Evolutionary conservation across 1,140 invertebrate genomes (phyloP), one percentile per base, ranked within the genome.

Genomic region (Piezodorus guildinii): DNA sequence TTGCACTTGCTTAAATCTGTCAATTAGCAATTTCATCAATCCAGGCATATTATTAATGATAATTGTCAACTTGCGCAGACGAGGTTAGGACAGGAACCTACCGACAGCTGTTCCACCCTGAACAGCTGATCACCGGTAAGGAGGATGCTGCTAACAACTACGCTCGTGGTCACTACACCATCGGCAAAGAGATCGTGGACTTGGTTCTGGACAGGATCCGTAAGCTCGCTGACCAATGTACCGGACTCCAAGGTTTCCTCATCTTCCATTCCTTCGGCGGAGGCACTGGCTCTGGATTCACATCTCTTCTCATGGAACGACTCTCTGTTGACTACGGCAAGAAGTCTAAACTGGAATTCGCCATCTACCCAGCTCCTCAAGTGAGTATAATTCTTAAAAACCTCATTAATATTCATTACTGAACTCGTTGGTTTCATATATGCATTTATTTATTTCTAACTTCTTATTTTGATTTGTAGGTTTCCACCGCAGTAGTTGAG

Each of bases 141-240:
- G 90, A 94, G 76, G 90, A 93, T 74, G 90, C 90, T 34, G 90
- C 90, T 62, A 92, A 91, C 76, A 92, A 92, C 78, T 91, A 91
- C 69, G 89, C 88, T 39, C 80, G 91, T 69, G 90, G 91, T 61
- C 90, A 93, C 77, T 94, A 94, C 79, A 94, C 91, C 64, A 90
- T 93, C 72, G 90, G 90, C 66, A 92, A 90, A 72, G 85, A 83
- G 76, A 80, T 85, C 59, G 79, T 85, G 23, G 83, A 85, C 65
- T 66, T 80, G 0, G 83, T 84, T 1, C 68, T 85, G 62, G 83
- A 85, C 72, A 72, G 77, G 49, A 77, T 81, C 67, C 73, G 79
- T 5, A 80, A 79, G 62, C 62, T 81, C 65, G 76, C 81, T 34
- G 83, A 84, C 67, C 77, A 80, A 67, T 45, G 87, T 71, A 89